These are phyloP conservation scores for Leptinotarsa defecta DNA, from an alignment of 1,140 invertebrate genomes.

Conservation along the genomic window DNA sequence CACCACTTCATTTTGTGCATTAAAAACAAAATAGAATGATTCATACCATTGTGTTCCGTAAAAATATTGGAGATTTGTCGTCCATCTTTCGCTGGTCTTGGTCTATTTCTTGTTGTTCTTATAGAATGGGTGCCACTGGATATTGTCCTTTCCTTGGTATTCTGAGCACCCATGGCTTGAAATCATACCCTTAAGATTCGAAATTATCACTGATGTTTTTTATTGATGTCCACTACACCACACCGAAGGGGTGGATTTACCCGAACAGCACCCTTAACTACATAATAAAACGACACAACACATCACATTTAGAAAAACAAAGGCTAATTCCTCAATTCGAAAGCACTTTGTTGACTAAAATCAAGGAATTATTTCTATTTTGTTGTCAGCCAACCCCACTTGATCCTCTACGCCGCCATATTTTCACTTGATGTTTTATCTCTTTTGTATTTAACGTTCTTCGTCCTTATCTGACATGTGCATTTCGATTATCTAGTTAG, in stretches of 20 bases:
- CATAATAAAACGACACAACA: slow-evolving; percentile 31
- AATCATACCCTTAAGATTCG: slow-evolving; percentile 49
- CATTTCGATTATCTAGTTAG: slow-evolving; percentile 40
- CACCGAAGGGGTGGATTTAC: slow-evolving; percentile 35
- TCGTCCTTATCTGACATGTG: slow-evolving; percentile 35
- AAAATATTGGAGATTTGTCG: slow-evolving; percentile 85
- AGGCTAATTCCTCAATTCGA: slow-evolving; percentile 22
- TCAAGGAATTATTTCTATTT: slow-evolving; percentile 33
- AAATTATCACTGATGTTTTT: slow-evolving; percentile 44
- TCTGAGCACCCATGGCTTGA: slow-evolving; percentile 80
- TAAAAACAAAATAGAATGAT: slow-evolving; percentile 28
- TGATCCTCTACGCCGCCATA: slow-evolving; percentile 48
- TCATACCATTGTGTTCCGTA: slow-evolving; percentile 85
- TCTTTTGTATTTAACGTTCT: slow-evolving; percentile 21
- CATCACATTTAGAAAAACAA: slow-evolving; percentile 21
- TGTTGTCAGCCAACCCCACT: slow-evolving; percentile 42
- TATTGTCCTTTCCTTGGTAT: slow-evolving; percentile 79
- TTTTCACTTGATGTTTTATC: slow-evolving; percentile 38
- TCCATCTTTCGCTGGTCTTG: slow-evolving; percentile 74
- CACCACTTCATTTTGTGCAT: background rate
- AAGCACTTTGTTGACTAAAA: slow-evolving; percentile 37
- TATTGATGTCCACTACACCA: slow-evolving; percentile 37
- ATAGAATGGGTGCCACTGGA: slow-evolving; percentile 67
- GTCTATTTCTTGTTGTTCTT: slow-evolving; percentile 70
- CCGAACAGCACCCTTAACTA: slow-evolving; percentile 14